A percentile compares a stretch with the other conserved stretches of the same genome.
These are phyloP conservation scores for Tetramorium bicarinatum DNA, from an alignment of 2,888 invertebrate genomes.

Conservation along the genomic window DNA sequence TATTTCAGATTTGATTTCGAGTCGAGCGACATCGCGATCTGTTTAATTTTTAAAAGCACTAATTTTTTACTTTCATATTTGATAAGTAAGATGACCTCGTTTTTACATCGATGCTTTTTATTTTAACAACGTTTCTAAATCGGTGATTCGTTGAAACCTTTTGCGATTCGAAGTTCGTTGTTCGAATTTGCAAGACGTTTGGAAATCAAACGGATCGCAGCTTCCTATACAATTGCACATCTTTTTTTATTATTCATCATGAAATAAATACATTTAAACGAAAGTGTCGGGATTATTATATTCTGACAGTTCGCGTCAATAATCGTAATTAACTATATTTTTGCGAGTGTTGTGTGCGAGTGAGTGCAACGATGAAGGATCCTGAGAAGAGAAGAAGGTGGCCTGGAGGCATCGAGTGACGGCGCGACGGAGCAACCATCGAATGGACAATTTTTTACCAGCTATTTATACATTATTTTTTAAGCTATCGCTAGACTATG, in stretches of 20 bases:
- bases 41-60: background rate
- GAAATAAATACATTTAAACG: background rate
- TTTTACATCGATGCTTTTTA: background rate
- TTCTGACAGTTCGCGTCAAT: background rate
- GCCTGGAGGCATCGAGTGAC: background rate
- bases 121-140: background rate
- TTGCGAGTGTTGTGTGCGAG: background rate
- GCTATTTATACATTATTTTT: slow-evolving; percentile 16
- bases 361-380: background rate
- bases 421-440: background rate
- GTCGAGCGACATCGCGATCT: background rate
- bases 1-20: background rate
- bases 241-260: background rate
- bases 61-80: background rate
- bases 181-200: background rate
- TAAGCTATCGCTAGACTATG: background rate
- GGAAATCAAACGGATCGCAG: background rate
- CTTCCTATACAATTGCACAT: background rate
- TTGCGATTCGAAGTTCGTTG: background rate
- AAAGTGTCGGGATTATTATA: background rate
- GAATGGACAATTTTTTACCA: background rate
- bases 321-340: background rate
- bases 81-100: background rate
- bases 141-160: background rate
- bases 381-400: background rate